Evolutionary conservation across 2,113 vertebrate species (phyloP), one percentile per base, ranked within the genome.

Genomic region (Balaeniceps rex): DNA sequence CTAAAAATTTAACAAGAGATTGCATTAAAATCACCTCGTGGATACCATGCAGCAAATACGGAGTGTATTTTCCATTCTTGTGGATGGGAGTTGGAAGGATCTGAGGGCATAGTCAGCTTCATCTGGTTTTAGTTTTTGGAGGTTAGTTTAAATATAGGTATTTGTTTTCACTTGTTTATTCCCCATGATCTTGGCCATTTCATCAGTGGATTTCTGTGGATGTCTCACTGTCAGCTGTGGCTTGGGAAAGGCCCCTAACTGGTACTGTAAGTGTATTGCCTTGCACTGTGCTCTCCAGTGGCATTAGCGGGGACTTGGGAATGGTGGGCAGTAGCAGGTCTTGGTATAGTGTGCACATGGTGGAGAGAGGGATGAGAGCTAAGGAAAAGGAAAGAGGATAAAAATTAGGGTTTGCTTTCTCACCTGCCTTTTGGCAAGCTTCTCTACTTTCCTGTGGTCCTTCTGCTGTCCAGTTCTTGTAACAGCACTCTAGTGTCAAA

Each of bases 321-420:
- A 4, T 25, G 38, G 34, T 51, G 66, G 58, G 47, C 87, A 36
- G 57, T 11, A 19, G 78, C 57, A 77, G 40, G 38, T 83, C 78
- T 83, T 2, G 3, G 10, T 21, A 19, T 6, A 10, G 57, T 14
- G n/a, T 64, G 21, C 58, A 47, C 1, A 0, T 74, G 68, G 47
- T 83, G 29, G 54, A 87, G 49, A 52, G 52, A 75, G 19, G 46
- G 47, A 21, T 36, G 47, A 77, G 57, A 91, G 25, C 19, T 28
- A 71, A 71, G 28, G 65, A 63, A 51, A 69, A 82, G 25, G 70
- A 69, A 83, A 58, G 31, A 84, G 51, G 42, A 33, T 55, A 55
- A 87, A 66, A 91, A 81, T 36, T 12, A 40, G 22, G 31, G 58
- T 63, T 94, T 83, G 51, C 42, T 91, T 79, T 60, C 58, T 83